Base-by-base conservation (phyloP, 2,113 vertebrate species). In the Eurypyga helias region DNA sequence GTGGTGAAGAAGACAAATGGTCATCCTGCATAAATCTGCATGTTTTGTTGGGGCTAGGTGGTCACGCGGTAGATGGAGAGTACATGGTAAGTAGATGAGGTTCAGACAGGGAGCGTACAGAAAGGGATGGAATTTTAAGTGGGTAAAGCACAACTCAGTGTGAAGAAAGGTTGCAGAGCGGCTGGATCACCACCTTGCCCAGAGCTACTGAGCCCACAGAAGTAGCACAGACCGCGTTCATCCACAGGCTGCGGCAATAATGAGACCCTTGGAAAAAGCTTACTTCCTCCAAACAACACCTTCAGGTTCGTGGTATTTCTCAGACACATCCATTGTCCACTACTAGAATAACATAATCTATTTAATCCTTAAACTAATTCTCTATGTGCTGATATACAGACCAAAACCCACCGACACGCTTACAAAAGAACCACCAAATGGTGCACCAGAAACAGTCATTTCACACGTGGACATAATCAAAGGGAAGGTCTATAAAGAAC, bases 101-200 rank as follows among this genome's bases (percentile, higher is more conserved):
- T 64, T 83, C 25, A n/a, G 43, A 31, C 3, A 78, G 13, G 23
- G 58, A 64, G 54, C 19, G 13, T 52, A 18, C 26, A 36, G 41
- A 62, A 62, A 9, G 5, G 9, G 29, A 24, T 49, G 16, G 11
- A 19, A 48, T 16, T 54, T 72, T 73, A 64, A 0, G 0, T 11
- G 13, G 8, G 9, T 54, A 54, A 78, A 48, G 46, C 28, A 71
- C 28, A 65, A 26, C 5, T 29, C 41, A 23, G 16, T 1, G 2
- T 51, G 45, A 54, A 73, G 15, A 38, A 8, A 33, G 7, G 6
- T 34, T 78, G 57, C 16, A n/a, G 14, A 24, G 14, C 13, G 25
- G 34, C 21, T 49, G 2, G 0, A 8, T 38, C 66, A 71, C 10
- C 1, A 0, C 34, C 6, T 48, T 82, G 17, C 9, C 28, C 24